Conservation (phyloP, 2,113 vertebrate genomes). For the Rhinopomastus cyanomelas region DNA sequence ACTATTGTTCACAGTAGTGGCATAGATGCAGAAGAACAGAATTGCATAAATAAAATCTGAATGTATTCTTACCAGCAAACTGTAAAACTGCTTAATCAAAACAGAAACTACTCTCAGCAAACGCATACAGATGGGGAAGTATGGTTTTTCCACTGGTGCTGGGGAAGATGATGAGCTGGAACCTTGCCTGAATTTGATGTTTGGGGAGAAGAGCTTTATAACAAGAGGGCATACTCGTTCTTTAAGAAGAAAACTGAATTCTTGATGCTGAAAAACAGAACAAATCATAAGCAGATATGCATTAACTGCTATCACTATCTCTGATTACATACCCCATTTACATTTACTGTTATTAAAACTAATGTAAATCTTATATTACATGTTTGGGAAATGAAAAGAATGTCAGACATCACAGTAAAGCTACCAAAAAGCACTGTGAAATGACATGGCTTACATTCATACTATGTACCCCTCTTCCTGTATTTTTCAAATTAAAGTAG, state of each 20-base stretch:
- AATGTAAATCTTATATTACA: neutral
- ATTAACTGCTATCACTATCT: neutral
- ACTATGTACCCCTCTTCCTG: neutral
- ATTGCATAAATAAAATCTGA: neutral
- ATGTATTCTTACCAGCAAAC: slow-evolving; percentile 85
- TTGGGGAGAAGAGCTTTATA: slow-evolving; percentile 99
- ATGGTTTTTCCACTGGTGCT: slow-evolving; percentile 95
- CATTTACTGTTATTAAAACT: neutral
- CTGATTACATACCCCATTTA: neutral
- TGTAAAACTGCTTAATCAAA: slow-evolving; percentile 98
- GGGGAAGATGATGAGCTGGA: slow-evolving; percentile 87
- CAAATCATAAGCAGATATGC: neutral
- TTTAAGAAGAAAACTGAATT: slow-evolving; percentile 98
- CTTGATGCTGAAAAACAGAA: slow-evolving; percentile 86
- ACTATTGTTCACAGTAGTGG: neutral
- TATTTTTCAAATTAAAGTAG: neutral
- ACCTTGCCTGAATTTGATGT: slow-evolving; percentile 99
- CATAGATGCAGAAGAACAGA: neutral
- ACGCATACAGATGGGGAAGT: slow-evolving; percentile 99
- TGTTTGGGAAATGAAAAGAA: neutral
- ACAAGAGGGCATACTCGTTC: slow-evolving; percentile 97
- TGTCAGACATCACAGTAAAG: neutral
- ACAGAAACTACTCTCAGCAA: slow-evolving; percentile 96
- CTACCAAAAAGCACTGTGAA: neutral
- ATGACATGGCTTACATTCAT: neutral